Evolutionary conservation across 2,888 invertebrate genomes (phyloP), one percentile per base, ranked within the genome.

Genomic region (Priocnemis perturbator): DNA sequence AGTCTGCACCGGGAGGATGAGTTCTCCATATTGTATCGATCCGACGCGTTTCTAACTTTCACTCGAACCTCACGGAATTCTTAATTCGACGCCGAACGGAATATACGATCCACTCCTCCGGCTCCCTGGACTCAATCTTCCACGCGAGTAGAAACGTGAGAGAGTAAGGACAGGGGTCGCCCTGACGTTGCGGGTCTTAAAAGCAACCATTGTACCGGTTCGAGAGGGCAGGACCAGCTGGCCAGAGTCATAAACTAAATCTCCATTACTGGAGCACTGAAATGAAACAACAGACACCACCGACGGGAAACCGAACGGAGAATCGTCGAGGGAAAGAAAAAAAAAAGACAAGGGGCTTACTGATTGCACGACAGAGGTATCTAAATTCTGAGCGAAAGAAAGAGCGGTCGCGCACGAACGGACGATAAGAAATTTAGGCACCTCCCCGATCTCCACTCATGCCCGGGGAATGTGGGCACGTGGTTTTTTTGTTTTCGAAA

Each of bases 191-290:
- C 53, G 71, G 52, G 3, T 57, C 61, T 69, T 70, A 77, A 78
- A 78, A 78, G 78, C 67, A 58, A 26, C 69, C 74, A 73, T 78
- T 78, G 78, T 78, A 60, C 67, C 23, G 53, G 15, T n/a, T 7
- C 17, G 26, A 50, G 56, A 69, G 60, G 69, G 56, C 64, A 58
- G 66, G 71, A 69, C 66, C 67, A 64, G 61, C 74, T 55, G 68
- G 66, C 67, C 65, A 67, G 59, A 66, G 66, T 74, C 71, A 67
- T 71, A 67, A 74, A 73, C 62, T 56, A 64, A 64, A 55, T 71
- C 67, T 73, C 69, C 72, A 64, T 69, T 73, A 62, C 73, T 67
- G 47, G 37, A 67, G 71, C 62, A 44, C 14, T 55, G 21, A 60
- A 52, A 60, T 55, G 61, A 71, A 62, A 68, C 37, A 61, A 60